phyloP scores from a whole-genome alignment of 2,888 invertebrate genomes.

The Amphimallon solstitiale region DNA sequence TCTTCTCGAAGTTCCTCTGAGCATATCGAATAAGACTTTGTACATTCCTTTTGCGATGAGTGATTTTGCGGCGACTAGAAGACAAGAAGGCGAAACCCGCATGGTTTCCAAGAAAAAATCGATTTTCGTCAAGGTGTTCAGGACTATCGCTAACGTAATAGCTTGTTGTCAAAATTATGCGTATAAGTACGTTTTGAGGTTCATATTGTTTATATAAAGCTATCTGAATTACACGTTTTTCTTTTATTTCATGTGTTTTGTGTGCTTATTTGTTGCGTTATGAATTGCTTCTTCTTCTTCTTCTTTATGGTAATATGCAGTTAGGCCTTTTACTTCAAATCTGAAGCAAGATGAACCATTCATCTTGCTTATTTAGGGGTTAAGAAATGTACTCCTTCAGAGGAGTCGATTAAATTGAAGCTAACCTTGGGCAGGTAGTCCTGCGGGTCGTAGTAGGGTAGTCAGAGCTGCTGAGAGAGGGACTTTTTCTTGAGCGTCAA shows the following conservation, averaged over 20 bases:
- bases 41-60: constrained; percentile 9
- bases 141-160: constrained; percentile 26
- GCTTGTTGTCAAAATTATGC: constrained; percentile 30
- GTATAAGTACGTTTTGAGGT: constrained; percentile 40
- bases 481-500: too few relatives aligned
- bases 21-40: constrained; percentile 19
- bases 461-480: too few relatives aligned
- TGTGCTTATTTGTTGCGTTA: too few relatives aligned
- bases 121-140: constrained; percentile 25
- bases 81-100: neutral
- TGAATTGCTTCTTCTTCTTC: too few relatives aligned
- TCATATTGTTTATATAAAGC: constrained; percentile 41
- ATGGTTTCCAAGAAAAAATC: constrained; percentile 11
- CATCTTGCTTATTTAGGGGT: too few relatives aligned
- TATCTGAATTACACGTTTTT: constrained; percentile 2
- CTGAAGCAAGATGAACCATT: too few relatives aligned
- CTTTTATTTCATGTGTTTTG: neutral
- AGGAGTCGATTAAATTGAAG: too few relatives aligned
- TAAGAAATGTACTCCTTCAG: too few relatives aligned
- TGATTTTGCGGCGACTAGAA: neutral
- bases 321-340: too few relatives aligned
- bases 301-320: too few relatives aligned
- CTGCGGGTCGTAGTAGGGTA: too few relatives aligned
- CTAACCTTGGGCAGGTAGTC: too few relatives aligned
- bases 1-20: constrained; percentile 20